These are phyloP conservation scores for Distichodus sexfasciatus DNA, from an alignment of 2,797 vertebrate species.

Conservation along the genomic window DNA sequence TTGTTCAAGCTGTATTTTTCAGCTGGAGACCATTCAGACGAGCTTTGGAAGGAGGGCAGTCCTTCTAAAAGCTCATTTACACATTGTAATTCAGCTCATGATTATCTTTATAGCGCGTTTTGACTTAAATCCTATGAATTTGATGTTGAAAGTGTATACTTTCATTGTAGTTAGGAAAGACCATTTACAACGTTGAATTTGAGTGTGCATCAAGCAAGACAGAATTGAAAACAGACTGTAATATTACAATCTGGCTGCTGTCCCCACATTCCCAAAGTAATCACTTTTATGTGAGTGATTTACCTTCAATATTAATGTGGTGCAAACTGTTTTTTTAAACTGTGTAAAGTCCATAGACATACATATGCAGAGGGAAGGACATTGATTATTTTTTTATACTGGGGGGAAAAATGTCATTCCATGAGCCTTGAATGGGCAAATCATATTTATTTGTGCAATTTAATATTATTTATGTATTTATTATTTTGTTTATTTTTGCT, in stretches of 20 bases:
- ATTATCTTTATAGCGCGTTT: background rate
- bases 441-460: constrained; percentile 49
- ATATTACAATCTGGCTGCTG: constrained; percentile 5
- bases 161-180: background rate
- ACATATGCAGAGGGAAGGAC: constrained; percentile 50
- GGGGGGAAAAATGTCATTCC: constrained; percentile 44
- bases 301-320: constrained; percentile 21
- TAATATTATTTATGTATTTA: constrained; percentile 62
- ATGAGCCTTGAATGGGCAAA: constrained; percentile 41
- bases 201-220: constrained; percentile 5
- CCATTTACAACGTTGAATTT: background rate
- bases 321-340: constrained; percentile 48
- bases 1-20: constrained; percentile 6
- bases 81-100: background rate
- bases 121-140: background rate
- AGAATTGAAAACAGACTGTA: background rate
- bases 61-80: constrained; percentile 1
- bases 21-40: background rate
- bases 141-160: constrained; percentile 7
- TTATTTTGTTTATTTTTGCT: constrained; percentile 54
- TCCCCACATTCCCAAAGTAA: constrained; percentile 29
- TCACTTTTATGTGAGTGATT: constrained; percentile 24
- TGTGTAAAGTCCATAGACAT: constrained; percentile 46
- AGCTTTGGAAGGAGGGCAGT: background rate
- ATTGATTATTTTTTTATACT: constrained; percentile 54